phyloP scores from a whole-genome alignment of 2,888 invertebrate genomes.

The Tinea semifulvella region DNA sequence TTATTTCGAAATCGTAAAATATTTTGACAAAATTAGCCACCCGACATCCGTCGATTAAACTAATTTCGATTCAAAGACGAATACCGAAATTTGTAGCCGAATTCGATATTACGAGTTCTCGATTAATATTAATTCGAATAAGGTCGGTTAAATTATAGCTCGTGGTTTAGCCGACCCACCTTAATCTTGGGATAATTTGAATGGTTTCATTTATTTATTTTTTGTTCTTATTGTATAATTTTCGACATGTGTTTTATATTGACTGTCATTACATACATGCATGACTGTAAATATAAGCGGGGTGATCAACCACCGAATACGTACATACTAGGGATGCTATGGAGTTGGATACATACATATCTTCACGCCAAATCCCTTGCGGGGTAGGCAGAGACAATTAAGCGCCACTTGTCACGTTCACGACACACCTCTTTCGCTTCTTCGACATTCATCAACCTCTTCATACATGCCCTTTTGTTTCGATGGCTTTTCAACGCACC shows the following conservation, averaged over 20 bases:
- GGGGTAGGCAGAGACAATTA: too few relatives aligned
- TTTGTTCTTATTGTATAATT: neutral
- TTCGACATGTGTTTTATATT: conserved; percentile 2
- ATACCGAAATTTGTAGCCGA: conserved; percentile 27
- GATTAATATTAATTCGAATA: conserved; percentile 11
- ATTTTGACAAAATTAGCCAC: conserved; percentile 16
- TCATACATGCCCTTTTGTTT: too few relatives aligned
- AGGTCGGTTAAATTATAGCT: conserved; percentile 9
- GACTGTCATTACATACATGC: too few relatives aligned
- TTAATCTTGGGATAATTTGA: conserved; percentile 7
- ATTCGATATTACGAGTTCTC: conserved; percentile 5
- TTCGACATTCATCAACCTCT: too few relatives aligned
- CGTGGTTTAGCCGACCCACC: conserved; percentile 1
- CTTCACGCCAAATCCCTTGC: too few relatives aligned
- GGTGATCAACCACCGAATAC: too few relatives aligned
- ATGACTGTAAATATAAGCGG: too few relatives aligned
- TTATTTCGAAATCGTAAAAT: conserved; percentile 5
- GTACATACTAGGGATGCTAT: too few relatives aligned
- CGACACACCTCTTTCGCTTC: too few relatives aligned
- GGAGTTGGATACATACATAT: too few relatives aligned
- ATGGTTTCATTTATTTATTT: neutral
- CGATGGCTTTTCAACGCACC: too few relatives aligned
- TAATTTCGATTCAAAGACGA: conserved; percentile 29
- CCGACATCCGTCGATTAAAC: conserved; percentile 49
- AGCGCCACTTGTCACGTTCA: too few relatives aligned